Conservation (phyloP, 2,797 vertebrate species). For the Propithecus perrieri region DNA sequence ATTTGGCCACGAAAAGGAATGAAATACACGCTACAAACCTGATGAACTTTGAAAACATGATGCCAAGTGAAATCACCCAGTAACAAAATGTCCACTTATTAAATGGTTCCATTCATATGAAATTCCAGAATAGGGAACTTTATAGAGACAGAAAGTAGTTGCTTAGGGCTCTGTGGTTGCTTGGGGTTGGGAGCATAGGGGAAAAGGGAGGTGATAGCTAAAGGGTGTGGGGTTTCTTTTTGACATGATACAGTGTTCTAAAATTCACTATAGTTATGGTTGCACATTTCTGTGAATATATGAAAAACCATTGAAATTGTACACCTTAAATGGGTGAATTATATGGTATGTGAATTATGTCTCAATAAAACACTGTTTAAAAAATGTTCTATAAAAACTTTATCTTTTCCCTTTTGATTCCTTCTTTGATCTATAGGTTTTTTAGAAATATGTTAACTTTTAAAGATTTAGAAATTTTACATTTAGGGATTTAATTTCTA, state of each 20-base stretch:
- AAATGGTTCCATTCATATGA: background rate
- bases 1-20: background rate
- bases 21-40: background rate
- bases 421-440: background rate
- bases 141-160: background rate
- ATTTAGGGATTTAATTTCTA: background rate
- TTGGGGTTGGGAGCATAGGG: background rate
- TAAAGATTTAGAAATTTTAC: background rate
- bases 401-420: background rate
- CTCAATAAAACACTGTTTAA: background rate
- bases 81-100: background rate
- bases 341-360: background rate
- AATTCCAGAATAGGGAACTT: background rate
- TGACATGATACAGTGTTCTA: background rate
- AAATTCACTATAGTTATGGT: background rate
- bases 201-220: background rate
- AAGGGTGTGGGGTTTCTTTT: background rate
- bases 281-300: background rate
- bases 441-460: background rate
- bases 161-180: background rate
- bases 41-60: background rate
- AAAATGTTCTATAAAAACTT: background rate
- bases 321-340: background rate
- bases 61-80: background rate
- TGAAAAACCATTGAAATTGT: background rate